These are phyloP conservation scores for Elephas maximus DNA, from an alignment of 2,113 vertebrate genomes.

Conservation along the genomic window DNA sequence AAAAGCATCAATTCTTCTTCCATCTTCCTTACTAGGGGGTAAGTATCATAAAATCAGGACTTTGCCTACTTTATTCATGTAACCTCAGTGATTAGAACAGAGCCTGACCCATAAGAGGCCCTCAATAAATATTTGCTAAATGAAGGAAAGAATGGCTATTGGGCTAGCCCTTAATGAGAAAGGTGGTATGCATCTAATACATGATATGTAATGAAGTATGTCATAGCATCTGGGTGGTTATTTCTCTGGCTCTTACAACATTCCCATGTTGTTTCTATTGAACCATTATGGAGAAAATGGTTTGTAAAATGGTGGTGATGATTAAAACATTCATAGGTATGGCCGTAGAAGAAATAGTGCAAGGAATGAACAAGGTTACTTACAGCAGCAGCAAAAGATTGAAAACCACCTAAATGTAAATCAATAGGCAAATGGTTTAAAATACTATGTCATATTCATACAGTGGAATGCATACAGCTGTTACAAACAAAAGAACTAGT, in stretches of 20 bases:
- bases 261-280: not conserved
- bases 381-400: not conserved
- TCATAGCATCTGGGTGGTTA: not conserved
- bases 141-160: not conserved
- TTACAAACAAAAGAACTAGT: not conserved
- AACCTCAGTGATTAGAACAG: not conserved
- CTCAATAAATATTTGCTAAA: too few species aligned
- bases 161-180: not conserved
- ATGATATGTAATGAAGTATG: not conserved
- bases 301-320: not conserved
- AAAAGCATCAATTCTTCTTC: too few species aligned
- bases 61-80: not conserved
- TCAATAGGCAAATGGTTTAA: not conserved
- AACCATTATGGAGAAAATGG: not conserved
- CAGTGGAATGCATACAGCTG: not conserved
- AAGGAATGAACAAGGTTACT: not conserved
- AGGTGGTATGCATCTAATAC: not conserved
- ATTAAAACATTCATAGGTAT: conserved; percentile 11
- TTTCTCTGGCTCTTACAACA: not conserved
- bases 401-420: not conserved
- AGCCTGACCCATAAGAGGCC: not conserved
- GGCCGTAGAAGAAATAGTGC: conserved; percentile 9
- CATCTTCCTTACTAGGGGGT: not conserved
- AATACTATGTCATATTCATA: not conserved
- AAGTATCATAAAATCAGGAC: not conserved